Conservation (phyloP, 2,797 vertebrate genomes). For the Pseudochaenichthys georgianus region DNA sequence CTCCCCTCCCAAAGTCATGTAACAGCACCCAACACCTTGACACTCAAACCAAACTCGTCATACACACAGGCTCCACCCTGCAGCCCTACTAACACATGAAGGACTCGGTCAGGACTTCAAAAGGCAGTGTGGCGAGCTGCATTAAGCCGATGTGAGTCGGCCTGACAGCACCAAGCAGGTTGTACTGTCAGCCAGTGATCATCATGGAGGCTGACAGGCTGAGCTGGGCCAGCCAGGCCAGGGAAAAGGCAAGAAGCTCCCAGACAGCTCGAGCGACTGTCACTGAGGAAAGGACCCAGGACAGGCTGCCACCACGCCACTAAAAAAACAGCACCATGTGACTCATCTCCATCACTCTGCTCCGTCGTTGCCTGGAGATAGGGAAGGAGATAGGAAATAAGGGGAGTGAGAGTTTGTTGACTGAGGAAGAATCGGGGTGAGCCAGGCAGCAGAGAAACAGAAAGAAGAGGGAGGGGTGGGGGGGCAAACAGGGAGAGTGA, state of each 20-base stretch:
- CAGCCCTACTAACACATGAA: slow-evolving; percentile 50
- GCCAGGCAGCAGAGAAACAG: slow-evolving; percentile 26
- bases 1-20: slow-evolving; percentile 16
- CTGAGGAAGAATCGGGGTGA: slow-evolving; percentile 33
- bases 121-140: slow-evolving; percentile 64
- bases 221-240: slow-evolving; percentile 65
- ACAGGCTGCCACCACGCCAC: slow-evolving; percentile 59
- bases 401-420: slow-evolving; percentile 56
- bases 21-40: slow-evolving; percentile 41
- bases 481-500: slow-evolving; percentile 56
- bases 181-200: slow-evolving; percentile 78
- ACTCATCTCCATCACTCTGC: slow-evolving; percentile 74
- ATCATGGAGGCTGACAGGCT: slow-evolving; percentile 79
- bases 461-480: slow-evolving; percentile 26
- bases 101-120: slow-evolving; percentile 66
- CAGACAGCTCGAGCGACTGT: slow-evolving; percentile 65
- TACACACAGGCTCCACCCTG: slow-evolving; percentile 35
- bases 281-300: slow-evolving; percentile 59
- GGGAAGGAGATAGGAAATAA: slow-evolving; percentile 50
- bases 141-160: slow-evolving; percentile 76
- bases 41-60: slow-evolving; percentile 33
- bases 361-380: slow-evolving; percentile 71
- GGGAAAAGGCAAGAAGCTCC: slow-evolving; percentile 72
- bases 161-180: slow-evolving; percentile 82
- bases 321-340: slow-evolving; percentile 59